Evolutionary conservation across 2,888 invertebrate species (phyloP), one percentile per base, ranked within the genome.

Genomic region (Stenchaetothrips biformis): DNA sequence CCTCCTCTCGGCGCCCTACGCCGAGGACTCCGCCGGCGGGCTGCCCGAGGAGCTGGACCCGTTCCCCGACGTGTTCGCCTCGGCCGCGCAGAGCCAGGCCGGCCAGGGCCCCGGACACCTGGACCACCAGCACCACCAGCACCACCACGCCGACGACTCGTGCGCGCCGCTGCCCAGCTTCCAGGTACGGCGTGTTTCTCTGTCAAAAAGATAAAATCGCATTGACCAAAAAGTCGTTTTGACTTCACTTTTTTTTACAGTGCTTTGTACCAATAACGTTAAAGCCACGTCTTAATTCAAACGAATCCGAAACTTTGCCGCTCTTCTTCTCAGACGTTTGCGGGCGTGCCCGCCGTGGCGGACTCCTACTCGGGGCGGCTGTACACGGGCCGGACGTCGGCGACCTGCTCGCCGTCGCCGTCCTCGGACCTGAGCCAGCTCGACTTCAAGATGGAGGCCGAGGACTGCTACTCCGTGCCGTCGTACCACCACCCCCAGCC

Each of bases 401-500:
- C 78, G 74, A 79, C 27, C 81, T 79, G 37, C 80, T 78, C 81
- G 74, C 82, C 81, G 48, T 81, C 83, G 78, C 83, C 83, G 79
- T 81, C 82, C 79, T 82, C 86, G 59, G 90, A 91, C 84, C 91
- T 92, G 78, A 91, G 93, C 78, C 89, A 90, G 78, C 87, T 95
- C 85, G 92, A 92, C 49, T 91, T 94, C 84, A 95, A 95, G 88
- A 94, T 95, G 94, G 95, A 95, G 86, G 67, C 67, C 9, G 95
- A 95, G 85, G 95, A 94, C 84, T 94, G 94, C 85, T 94, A 92
- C 86, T 92, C 93, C 85, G 90, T 85, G 8, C 83, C 85, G 25
- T 82, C 86, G 48, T 85, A 85, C 80, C 85, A 85, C 82, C 84
- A 85, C 81, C 82, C 82, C 80, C 82, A 82, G 77, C 82, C 83